These are phyloP conservation scores for Lanius ludovicianus DNA, from an alignment of 2,113 vertebrate genomes.

Conservation along the genomic window DNA sequence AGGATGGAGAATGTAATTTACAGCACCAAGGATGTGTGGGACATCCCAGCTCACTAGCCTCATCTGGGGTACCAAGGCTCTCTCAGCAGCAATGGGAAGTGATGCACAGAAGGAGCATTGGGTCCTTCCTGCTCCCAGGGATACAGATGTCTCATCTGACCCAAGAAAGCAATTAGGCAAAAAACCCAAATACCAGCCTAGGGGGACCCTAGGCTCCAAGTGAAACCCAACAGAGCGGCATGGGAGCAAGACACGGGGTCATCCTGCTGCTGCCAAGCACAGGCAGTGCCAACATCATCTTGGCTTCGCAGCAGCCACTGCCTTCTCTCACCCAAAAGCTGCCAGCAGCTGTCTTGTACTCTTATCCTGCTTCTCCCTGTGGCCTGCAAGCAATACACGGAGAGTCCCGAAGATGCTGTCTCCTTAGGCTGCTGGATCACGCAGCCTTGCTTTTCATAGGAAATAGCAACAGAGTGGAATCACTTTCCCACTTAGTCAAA, in stretches of 20 bases:
- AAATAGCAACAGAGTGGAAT: not conserved
- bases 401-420: not conserved
- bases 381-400: not conserved
- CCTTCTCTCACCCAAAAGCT: not conserved
- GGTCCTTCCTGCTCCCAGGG: not conserved
- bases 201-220: not conserved
- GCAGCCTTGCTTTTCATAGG: not conserved
- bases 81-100: not conserved
- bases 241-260: not conserved
- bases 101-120: not conserved
- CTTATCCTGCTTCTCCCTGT: not conserved
- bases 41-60: not conserved
- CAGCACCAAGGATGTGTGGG: rapidly evolving
- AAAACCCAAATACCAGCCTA: not conserved
- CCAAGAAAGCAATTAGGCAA: not conserved
- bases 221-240: not conserved
- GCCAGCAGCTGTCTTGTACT: not conserved
- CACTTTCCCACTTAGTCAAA: not conserved
- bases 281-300: not conserved
- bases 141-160: not conserved
- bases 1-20: not conserved
- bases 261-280: not conserved
- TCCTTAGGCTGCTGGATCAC: not conserved
- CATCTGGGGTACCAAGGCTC: not conserved
- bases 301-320: not conserved